Evolutionary conservation across 2,797 vertebrate species (phyloP), one percentile per base, ranked within the genome.

Genomic region (Masticophis lateralis): DNA sequence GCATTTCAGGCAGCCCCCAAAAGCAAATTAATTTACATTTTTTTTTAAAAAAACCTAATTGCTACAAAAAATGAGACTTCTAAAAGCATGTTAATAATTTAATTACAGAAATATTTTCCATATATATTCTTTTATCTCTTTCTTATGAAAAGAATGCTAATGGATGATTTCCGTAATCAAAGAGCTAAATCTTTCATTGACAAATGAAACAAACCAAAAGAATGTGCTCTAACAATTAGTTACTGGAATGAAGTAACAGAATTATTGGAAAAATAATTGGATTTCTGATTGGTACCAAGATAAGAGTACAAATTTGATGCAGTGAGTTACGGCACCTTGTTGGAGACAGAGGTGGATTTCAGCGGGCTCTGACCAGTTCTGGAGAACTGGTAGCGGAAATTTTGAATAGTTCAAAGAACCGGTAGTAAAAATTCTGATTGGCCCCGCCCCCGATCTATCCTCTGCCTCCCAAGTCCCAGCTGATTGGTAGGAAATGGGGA

Each of bases 21-120:
- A 95, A 93, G 88, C 12, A 94, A 96, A 96, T 96, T 94, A 95
- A 91, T 96, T 96, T 94, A 90, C 90, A 94, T 96, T 96, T 55
- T 55, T 11, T 59, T 59, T 20, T 96, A 95, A 96, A 96, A 93
- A 66, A 66, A 63, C 12, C 95, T 96, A 96, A 97, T 95, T 95
- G 93, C 11, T 53, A 91, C 55, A 60, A 89, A 53, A 25, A 22
- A 87, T 91, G 61, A 43, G 0, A 32, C 94, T 94, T 47, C 79
- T 9, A 61, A 92, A 86, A 92, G 79, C 89, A 94, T 94, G 90
- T 87, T 94, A 94, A 95, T 94, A 93, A 96, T 96, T 97, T 87
- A 74, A 93, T 96, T 95, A 87, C 11, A 90, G 92, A 95, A 94
- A 60, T 59, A 93, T 94, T 91, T 93, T 95, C 93, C 55, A 89